Evolutionary conservation across 2,113 vertebrate genomes (phyloP), one percentile per base, ranked within the genome.

Genomic region (Coptodon rendalli): DNA sequence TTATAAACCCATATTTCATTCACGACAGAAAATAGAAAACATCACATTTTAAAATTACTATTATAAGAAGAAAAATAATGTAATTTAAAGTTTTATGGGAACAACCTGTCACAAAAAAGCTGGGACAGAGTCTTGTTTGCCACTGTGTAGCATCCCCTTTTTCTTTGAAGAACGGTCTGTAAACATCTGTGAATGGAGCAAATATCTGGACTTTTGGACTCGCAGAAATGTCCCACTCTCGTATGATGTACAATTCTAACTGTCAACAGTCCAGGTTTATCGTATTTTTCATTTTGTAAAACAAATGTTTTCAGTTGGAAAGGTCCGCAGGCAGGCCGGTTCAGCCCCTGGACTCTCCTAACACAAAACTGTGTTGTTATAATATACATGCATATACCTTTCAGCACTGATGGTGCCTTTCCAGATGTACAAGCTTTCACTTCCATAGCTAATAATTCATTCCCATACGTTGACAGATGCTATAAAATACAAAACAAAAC

Each of bases 291-390:
- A 9, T 71, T 43, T 40, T 24, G 2, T 43, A 1, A 43, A 24
- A 24, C 66, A 71, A 43, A 71, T 24, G 7, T 24, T 71, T 71
- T 71, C 1, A 43, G 36, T 71, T 71, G 36, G 36, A 68, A 22
- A 40, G 63, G 1, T 40, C n/a, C 0, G 0, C n/a, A 40, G 11
- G 6, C 7, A 22, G 63, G 1, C 36, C 0, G 2, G 11, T 68
- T 68, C 63, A 68, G 63, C n/a, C n/a, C 12, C 36, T 24, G n/a
- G n/a, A 40, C 63, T 68, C 63, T 40, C 3, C 63, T 40, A 68
- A 40, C 63, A 14, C 63, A 68, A 68, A 40, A 40, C 36, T 40
- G 2, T 68, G 36, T 40, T 1, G 5, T 40, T 68, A 40, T 40
- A 68, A 68, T 68, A 14, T 38, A 66, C 38, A 14, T 43, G 12